Evolutionary conservation across 2,797 vertebrate genomes (phyloP).

Genomic region (Pampus argenteus): DNA sequence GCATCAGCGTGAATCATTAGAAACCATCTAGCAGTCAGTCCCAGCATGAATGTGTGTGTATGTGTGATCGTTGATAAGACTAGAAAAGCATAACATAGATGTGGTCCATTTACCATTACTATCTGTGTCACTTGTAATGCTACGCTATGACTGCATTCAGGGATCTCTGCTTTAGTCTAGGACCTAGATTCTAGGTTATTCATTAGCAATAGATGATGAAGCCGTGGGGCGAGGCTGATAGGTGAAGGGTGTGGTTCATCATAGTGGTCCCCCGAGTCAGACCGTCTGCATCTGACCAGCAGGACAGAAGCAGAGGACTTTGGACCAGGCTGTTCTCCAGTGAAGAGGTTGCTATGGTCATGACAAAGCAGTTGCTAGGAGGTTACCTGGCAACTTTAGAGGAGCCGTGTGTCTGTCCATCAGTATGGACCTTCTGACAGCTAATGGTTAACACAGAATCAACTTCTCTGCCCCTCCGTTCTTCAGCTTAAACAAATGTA

Average conservation of each 20-base stretch:
- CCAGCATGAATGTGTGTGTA: no score
- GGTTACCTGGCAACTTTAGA: constrained; percentile 62
- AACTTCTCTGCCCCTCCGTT: constrained; percentile 21
- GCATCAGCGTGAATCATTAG: no score
- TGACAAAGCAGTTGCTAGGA: constrained; percentile 31
- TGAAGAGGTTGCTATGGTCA: constrained; percentile 51
- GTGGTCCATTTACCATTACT: no score
- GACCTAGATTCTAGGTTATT: no score
- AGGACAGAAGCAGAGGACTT: constrained; percentile 51
- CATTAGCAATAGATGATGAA: no score
- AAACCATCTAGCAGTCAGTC: no score
- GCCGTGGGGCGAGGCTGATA: background rate
- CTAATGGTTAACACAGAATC: constrained; percentile 75
- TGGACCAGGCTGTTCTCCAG: constrained; percentile 28
- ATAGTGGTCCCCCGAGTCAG: background rate
- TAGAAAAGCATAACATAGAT: no score
- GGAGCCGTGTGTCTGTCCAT: constrained; percentile 35
- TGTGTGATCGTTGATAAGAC: no score
- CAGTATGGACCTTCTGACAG: constrained; percentile 24
- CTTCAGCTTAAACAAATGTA: constrained; percentile 3
- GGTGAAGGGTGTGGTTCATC: no score
- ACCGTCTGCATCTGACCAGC: constrained; percentile 2
- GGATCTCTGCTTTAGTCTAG: no score
- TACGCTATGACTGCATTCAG: no score
- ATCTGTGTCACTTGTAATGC: no score